Conservation (phyloP, 2,113 vertebrate species). For the Catharus fuscescens region DNA sequence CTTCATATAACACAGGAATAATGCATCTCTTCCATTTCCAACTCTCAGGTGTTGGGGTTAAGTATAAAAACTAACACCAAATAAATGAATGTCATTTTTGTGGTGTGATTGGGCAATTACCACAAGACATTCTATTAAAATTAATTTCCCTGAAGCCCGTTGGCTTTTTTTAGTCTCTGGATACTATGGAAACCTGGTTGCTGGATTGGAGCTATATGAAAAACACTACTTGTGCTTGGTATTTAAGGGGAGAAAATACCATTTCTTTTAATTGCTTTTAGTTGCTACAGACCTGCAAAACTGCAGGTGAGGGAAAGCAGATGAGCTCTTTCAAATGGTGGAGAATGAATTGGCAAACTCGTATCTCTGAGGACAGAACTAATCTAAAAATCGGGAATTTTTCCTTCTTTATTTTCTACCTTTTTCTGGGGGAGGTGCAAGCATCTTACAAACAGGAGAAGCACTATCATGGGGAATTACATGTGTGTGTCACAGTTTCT, state of each 20-base stretch:
- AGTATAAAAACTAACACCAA: not conserved
- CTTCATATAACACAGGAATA: not conserved
- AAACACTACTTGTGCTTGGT: slow-evolving; percentile 2
- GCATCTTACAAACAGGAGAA: not conserved
- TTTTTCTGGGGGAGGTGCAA: not conserved
- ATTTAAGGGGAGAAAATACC: slow-evolving; percentile 29
- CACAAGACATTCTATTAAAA: slow-evolving; percentile 38
- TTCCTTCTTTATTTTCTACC: not conserved
- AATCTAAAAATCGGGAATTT: not conserved
- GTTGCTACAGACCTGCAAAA: not conserved
- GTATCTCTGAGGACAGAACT: not conserved
- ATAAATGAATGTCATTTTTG: not conserved
- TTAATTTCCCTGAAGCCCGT: slow-evolving; percentile 44
- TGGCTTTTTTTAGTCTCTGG: slow-evolving; percentile 62
- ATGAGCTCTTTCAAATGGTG: not conserved
- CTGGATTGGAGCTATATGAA: slow-evolving; percentile 20
- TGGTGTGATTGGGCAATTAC: slow-evolving; percentile 1
- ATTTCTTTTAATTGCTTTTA: not conserved
- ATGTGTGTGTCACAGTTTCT: not conserved
- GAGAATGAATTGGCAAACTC: not conserved
- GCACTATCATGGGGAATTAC: not conserved
- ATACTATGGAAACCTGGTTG: slow-evolving; percentile 65
- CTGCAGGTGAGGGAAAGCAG: not conserved
- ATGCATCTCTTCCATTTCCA: not conserved
- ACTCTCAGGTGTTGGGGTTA: not conserved